phyloP scores from a whole-genome alignment of 2,888 invertebrate species.

The Sisyra terminalis region DNA sequence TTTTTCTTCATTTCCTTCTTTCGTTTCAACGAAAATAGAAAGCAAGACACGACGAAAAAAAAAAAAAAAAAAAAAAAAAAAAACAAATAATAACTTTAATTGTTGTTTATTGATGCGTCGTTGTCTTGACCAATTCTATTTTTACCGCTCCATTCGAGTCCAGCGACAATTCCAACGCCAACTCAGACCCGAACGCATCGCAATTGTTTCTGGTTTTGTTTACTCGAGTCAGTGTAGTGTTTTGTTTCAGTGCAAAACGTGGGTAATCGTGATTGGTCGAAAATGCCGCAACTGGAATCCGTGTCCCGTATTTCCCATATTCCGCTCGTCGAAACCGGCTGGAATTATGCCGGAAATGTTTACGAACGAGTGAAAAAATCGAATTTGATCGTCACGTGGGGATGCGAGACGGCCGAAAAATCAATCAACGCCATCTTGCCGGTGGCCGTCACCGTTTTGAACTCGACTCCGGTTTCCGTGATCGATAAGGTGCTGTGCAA shows the following conservation, averaged over 20 bases:
- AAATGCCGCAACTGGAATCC: conserved; percentile 46
- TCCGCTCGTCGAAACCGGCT: conserved; percentile 68
- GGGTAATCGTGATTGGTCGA: conserved; percentile 4
- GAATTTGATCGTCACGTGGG: conserved; percentile 59
- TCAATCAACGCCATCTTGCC: conserved; percentile 58
- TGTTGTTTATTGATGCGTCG: too few relatives aligned
- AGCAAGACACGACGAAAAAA: too few relatives aligned
- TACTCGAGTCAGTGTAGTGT: too few relatives aligned
- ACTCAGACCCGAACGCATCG: too few relatives aligned
- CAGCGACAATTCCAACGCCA: too few relatives aligned
- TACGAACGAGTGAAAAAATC: conserved; percentile 62
- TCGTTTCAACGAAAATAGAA: neutral
- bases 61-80: too few relatives aligned
- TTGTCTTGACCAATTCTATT: too few relatives aligned
- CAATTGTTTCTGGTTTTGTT: too few relatives aligned
- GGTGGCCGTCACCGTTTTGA: conserved; percentile 40
- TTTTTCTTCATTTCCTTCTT: conserved; percentile 1
- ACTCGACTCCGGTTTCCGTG: conserved; percentile 53
- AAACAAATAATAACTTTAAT: too few relatives aligned
- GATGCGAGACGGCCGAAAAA: conserved; percentile 55
- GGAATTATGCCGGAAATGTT: conserved; percentile 53
- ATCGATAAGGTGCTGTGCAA: conserved; percentile 65
- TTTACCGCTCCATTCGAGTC: too few relatives aligned
- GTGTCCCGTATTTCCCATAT: conserved; percentile 59
- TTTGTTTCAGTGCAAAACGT: too few relatives aligned